Base-by-base conservation (phyloP, 2,113 vertebrate genomes). In the Python bivittatus region DNA sequence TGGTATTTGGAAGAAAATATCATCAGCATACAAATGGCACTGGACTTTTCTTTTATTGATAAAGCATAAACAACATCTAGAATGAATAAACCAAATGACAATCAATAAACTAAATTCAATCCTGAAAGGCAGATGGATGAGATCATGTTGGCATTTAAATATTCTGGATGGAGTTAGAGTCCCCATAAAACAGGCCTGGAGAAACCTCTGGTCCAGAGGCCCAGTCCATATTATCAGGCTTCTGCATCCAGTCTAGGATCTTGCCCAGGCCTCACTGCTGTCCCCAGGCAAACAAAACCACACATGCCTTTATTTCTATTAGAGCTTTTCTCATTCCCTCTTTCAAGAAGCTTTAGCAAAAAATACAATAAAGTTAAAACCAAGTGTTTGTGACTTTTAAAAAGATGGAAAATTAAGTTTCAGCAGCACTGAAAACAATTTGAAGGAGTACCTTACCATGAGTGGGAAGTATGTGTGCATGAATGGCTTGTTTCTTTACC, bases 391-490 rank as follows among this genome's bases (percentile, higher is more conserved):
- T 94, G 95, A 96, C 95, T 93, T 93, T 89, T 58, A 93, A 95
- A 88, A 96, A 97, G 92, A 93, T 89, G 86, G 68, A 96, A 97
- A 96, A 91, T 3, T 92, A 96, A 96, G 96, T 97, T 44, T 94
- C 93, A 95, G 94, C 84, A 95, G 86, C 72, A 90, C 94, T 94
- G 89, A 10, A 97, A 96, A 97, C 94, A 95, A 96, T 96, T 89
- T 95, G 90, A 95, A 61, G 52, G 64, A 94, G 94, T 84, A 93
- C 89, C 91, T 95, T 92, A 90, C 57, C 95, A 96, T 56, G 83
- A 93, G 52, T 91, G 95, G 95, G 94, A 96, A 95, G 92, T 95
- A 95, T 96, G 97, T 96, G 96, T 90, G 95, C 93, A 56, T 96
- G 95, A 95, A 93, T 94, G 93, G 92, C 93, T 97, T 95, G 52